These are phyloP conservation scores for Neodon shergylaensis DNA, from an alignment of 2,113 vertebrate species.

Conservation along the genomic window DNA sequence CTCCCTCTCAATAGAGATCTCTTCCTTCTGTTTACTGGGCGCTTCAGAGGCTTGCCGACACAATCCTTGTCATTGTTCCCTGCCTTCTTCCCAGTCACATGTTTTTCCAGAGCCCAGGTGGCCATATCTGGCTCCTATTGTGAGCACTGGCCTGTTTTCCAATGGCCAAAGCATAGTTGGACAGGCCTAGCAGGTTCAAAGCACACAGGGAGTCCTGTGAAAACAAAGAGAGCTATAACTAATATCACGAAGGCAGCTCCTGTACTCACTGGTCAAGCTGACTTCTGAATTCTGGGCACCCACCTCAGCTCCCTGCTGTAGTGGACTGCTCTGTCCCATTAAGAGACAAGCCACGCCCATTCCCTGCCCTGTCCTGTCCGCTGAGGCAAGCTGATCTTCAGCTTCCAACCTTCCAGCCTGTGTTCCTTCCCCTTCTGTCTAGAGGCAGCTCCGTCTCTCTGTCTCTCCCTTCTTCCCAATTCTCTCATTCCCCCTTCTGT, in stretches of 20 bases:
- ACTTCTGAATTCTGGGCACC: background rate
- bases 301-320: background rate
- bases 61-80: background rate
- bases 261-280: background rate
- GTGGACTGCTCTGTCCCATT: no score
- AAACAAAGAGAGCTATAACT: background rate
- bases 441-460: no score
- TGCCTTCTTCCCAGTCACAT: background rate
- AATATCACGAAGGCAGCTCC: background rate
- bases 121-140: background rate
- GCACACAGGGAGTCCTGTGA: background rate
- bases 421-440: no score
- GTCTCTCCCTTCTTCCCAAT: no score
- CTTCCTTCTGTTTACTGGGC: background rate
- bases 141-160: background rate
- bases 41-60: background rate
- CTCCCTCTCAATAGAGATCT: background rate
- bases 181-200: background rate
- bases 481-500: no score
- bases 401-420: no score
- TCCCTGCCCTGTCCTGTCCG: no score
- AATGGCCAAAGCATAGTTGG: conserved; percentile 25
- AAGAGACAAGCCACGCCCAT: no score
- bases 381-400: no score
- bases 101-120: background rate